These are phyloP conservation scores for Temnothorax rugatulus DNA, from an alignment of 2,888 invertebrate species.

Conservation along the genomic window DNA sequence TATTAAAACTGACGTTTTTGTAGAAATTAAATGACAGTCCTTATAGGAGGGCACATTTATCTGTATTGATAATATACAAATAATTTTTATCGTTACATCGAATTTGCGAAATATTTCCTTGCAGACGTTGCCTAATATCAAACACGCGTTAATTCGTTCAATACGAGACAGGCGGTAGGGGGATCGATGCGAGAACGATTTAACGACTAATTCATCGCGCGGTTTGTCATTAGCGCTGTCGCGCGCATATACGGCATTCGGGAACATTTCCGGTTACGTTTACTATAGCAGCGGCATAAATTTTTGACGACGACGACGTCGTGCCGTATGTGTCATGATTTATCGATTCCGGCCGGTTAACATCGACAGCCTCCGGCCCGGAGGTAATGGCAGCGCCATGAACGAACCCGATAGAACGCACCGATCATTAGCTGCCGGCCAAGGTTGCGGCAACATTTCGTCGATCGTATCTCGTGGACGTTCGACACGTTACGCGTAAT, in stretches of 20 bases:
- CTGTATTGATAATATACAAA: too few relatives aligned
- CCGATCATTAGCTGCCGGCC: constrained; percentile 52
- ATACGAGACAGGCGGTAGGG: not conserved
- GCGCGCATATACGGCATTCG: constrained; percentile 31
- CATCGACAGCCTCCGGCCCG: constrained; percentile 47
- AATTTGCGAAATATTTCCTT: constrained; percentile 8
- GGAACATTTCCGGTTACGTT: constrained; percentile 55
- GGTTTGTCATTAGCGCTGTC: constrained; percentile 51
- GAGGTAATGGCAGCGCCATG: constrained; percentile 35
- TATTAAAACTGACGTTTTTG: not conserved
- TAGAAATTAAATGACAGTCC: not conserved
- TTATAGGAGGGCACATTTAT: not conserved
- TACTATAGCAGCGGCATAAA: constrained; percentile 38
- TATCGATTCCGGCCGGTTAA: constrained; percentile 49
- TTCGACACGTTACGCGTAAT: constrained; percentile 54
- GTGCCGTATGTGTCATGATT: constrained; percentile 43
- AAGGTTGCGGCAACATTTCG: constrained; percentile 53
- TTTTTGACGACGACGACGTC: constrained; percentile 49
- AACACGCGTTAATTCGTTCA: constrained; percentile 22
- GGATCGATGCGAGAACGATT: constrained; percentile 33
- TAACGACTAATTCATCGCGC: constrained; percentile 50
- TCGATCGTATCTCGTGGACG: constrained; percentile 54
- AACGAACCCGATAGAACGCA: constrained; percentile 42
- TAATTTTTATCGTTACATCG: not conserved
- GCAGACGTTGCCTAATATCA: not conserved